Percentiles rank a stretch among this genome's conserved stretches.
phyloP scores from a whole-genome alignment of 2,113 vertebrate species.

The Bufo bufo region DNA sequence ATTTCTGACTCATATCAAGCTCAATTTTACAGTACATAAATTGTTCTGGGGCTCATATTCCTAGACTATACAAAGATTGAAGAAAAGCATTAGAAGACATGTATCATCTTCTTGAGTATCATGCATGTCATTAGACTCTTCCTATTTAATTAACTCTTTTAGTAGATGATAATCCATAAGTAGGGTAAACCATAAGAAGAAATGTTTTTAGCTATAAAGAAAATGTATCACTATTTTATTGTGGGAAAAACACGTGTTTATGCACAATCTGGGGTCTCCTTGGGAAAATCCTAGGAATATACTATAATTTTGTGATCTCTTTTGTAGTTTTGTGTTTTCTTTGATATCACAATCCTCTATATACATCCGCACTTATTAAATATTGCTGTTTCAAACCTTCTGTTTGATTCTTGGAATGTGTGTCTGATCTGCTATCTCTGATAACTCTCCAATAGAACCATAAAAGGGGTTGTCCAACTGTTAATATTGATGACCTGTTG shows the following conservation, averaged over 20 bases:
- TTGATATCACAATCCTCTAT: too few species aligned
- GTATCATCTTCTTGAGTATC: constrained; percentile 20
- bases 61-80: constrained; percentile 11
- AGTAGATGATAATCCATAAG: not conserved
- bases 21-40: constrained; percentile 47
- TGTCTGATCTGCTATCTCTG: too few species aligned
- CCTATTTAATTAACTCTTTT: constrained; percentile 18
- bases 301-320: too few species aligned
- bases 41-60: constrained; percentile 22
- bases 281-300: not conserved
- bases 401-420: too few species aligned
- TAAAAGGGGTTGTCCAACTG: too few species aligned
- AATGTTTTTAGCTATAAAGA: not conserved
- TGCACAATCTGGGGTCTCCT: not conserved
- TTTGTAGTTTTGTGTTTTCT: too few species aligned
- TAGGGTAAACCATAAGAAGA: not conserved
- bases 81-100: constrained; percentile 30
- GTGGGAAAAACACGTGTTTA: not conserved
- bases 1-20: constrained; percentile 38
- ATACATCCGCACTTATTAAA: too few species aligned
- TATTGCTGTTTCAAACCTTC: too few species aligned
- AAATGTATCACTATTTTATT: not conserved
- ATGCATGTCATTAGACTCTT: constrained; percentile 13
- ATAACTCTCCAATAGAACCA: too few species aligned
- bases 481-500: too few species aligned